A percentile compares a stretch with the other conserved stretches of the same genome.
Evolutionary conservation across 2,113 vertebrate species (phyloP).

Genomic region (Egretta garzetta): DNA sequence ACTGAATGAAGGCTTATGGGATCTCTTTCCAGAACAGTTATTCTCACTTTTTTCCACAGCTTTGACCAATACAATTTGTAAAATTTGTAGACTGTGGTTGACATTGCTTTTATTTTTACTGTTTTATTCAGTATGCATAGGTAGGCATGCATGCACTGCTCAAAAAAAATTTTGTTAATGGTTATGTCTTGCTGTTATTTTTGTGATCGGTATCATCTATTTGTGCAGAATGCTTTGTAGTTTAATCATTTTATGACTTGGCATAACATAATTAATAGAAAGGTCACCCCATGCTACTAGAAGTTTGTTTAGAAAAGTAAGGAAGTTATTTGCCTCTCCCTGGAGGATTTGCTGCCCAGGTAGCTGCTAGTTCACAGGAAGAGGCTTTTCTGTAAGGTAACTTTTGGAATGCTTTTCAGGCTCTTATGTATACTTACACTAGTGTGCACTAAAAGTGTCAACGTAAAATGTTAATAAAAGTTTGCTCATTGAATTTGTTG

Average conservation of each 20-base stretch:
- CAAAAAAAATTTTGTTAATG: neutral
- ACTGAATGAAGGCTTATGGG: neutral
- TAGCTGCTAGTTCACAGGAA: neutral
- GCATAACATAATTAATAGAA: neutral
- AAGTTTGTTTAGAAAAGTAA: neutral
- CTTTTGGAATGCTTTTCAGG: neutral
- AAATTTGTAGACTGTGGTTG: neutral
- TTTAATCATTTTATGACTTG: neutral
- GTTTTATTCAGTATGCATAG: neutral
- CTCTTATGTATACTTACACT: neutral
- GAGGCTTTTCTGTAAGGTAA: neutral
- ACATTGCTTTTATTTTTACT: neutral
- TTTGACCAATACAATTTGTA: neutral
- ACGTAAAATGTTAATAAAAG: neutral
- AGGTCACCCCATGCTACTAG: neutral
- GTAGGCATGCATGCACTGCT: neutral
- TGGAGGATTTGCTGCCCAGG: neutral
- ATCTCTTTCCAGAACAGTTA: neutral
- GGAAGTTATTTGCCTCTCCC: neutral
- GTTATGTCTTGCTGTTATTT: neutral
- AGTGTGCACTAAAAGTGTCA: neutral
- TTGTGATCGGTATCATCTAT: neutral
- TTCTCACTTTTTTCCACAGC: neutral
- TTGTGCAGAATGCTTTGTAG: neutral
- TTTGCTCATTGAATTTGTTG: neutral